phyloP scores from a whole-genome alignment of 1,140 invertebrate genomes.

The Drosophila baimaii region DNA sequence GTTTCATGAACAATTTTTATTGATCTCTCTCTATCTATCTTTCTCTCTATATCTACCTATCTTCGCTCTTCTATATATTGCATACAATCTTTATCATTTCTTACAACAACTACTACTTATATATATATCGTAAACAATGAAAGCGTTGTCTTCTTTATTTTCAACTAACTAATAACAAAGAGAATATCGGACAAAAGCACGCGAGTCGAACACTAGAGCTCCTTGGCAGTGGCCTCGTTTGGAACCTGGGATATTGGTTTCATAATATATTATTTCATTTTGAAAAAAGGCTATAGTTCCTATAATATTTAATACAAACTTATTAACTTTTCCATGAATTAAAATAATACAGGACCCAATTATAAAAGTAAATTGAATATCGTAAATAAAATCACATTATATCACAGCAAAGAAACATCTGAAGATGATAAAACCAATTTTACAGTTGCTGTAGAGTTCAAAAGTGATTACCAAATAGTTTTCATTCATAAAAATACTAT shows the following conservation, averaged over 20 bases:
- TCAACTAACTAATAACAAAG: slow-evolving; percentile 19
- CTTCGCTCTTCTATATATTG: slow-evolving; percentile 70
- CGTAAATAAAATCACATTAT: background rate
- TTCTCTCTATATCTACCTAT: slow-evolving; percentile 66
- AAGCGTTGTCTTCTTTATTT: slow-evolving; percentile 21
- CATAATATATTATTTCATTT: background rate
- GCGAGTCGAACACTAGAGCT: slow-evolving; percentile 29
- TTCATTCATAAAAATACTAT: too few relatives aligned
- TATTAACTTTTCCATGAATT: too few relatives aligned
- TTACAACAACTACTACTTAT: slow-evolving; percentile 31
- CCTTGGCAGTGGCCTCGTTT: slow-evolving; percentile 13
- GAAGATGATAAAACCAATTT: too few relatives aligned
- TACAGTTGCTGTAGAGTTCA: background rate
- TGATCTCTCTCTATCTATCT: slow-evolving; percentile 69
- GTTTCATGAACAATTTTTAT: slow-evolving; percentile 83
- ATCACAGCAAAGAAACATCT: too few relatives aligned
- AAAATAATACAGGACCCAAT: too few relatives aligned
- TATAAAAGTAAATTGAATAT: background rate
- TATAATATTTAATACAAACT: background rate
- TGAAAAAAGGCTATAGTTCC: background rate
- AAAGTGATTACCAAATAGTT: background rate
- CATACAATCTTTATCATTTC: slow-evolving; percentile 68
- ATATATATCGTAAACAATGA: slow-evolving; percentile 50
- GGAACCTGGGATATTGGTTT: background rate
- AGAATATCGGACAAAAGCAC: slow-evolving; percentile 37